Conservation (phyloP, 1,140 invertebrate species). For the Drosophila hydei region DNA sequence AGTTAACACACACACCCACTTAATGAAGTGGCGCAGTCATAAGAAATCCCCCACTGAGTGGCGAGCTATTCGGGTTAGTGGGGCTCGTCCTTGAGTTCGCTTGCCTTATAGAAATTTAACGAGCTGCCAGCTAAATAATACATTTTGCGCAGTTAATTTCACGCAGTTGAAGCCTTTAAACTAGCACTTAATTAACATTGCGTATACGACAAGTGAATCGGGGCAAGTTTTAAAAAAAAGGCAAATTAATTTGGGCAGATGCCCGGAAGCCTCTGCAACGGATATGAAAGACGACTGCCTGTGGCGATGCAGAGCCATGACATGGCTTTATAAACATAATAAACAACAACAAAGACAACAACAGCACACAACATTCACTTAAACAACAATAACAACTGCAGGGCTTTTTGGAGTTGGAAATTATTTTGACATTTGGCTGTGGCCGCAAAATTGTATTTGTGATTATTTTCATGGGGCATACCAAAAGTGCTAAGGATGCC, state of each 20-base stretch:
- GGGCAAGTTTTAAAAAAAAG: neutral
- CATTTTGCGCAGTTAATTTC: constrained; percentile 51
- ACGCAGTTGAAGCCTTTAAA: constrained; percentile 44
- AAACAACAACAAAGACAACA: constrained; percentile 30
- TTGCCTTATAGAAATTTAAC: constrained; percentile 47
- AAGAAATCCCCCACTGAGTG: neutral
- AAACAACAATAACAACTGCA: constrained; percentile 42
- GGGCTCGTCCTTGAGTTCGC: constrained; percentile 62
- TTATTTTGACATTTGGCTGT: constrained; percentile 59
- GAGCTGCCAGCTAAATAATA: constrained; percentile 44
- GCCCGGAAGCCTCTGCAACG: constrained; percentile 49
- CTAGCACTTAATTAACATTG: constrained; percentile 78
- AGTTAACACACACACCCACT: constrained; percentile 38
- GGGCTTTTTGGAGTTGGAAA: constrained; percentile 43
- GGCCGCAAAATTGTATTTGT: constrained; percentile 56
- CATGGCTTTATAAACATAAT: constrained; percentile 11
- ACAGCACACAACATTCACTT: constrained; percentile 31
- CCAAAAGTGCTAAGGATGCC: constrained; percentile 38
- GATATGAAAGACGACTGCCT: constrained; percentile 78
- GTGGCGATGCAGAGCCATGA: constrained; percentile 32
- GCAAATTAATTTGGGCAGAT: constrained; percentile 70
- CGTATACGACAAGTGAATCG: constrained; percentile 39
- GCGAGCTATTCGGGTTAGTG: constrained; percentile 63
- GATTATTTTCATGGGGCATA: constrained; percentile 44
- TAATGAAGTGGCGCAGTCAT: constrained; percentile 9